Evolutionary conservation across 64 coral and sea anemone genomes (phyloP), one percentile per base, ranked within the genome.

Genomic region (Montipora cactus): DNA sequence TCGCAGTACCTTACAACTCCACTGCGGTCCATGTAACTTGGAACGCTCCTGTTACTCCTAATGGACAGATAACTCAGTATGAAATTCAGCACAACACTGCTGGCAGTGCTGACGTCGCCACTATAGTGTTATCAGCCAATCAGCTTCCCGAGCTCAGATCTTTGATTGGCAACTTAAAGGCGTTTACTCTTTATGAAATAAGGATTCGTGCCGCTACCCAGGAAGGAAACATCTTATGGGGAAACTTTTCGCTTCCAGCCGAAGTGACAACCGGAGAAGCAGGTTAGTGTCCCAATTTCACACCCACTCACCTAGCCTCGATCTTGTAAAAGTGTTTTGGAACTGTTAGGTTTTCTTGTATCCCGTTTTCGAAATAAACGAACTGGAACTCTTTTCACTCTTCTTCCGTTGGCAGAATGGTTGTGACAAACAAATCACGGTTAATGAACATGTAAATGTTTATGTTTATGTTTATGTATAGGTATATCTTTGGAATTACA

Each of bases 21-120:
- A 99, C 91, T 74, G 83, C 95, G 8, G 55, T 99, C 50, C 69
- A 28, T 20, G 9, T 99, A 20, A 82, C 15, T 7, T 96, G 95
- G 97, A 67, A 70, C 49, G 67, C 59, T 44, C 97, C 97, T n/a
- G 49, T 59, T 23, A 55, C 20, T 45, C 89, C 89, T 49, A 94
- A 99, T 20, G 97, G 97, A 75, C 46, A 87, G 59, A 79, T 99
- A 76, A 89, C 50, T 2, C 51, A 61, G 19, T 99, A 99, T 87
- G 95, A 90, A 82, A 89, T 96, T 47, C 78, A 79, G 44, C 92
- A 99, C 81, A 84, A n/a, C 18, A 9, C 72, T 70, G 75, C 82
- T 79, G 88, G 69, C 49, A 89, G 82, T 77, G 92, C 72, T 66
- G 67, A 75, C 76, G 55, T 75, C 62, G 81, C n/a, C 48, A 84